Percentiles rank a stretch among this genome's conserved stretches.
Evolutionary conservation across 2,113 vertebrate species (phyloP).

Genomic region (Corapipo altera): DNA sequence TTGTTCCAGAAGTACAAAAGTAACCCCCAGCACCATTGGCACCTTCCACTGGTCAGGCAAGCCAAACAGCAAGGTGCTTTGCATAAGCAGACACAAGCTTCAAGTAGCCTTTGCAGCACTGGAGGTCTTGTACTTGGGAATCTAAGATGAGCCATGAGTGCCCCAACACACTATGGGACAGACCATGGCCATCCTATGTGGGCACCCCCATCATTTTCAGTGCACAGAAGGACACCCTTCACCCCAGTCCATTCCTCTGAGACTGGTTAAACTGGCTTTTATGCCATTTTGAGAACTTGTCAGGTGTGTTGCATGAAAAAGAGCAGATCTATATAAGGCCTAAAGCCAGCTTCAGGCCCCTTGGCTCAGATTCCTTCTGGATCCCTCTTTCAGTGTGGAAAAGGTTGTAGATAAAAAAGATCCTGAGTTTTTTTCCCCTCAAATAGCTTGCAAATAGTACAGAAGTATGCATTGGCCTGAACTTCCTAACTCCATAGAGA

Average conservation of each 20-base stretch:
- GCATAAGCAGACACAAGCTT: not conserved
- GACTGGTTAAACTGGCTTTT: not conserved
- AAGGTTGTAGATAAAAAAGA: not conserved
- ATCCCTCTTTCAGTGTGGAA: not conserved
- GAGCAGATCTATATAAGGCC: not conserved
- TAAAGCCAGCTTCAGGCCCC: not conserved
- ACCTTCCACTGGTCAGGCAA: not conserved
- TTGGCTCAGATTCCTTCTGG: not conserved
- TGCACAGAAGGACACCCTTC: not conserved
- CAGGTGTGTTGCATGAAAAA: not conserved
- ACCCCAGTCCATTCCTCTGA: not conserved
- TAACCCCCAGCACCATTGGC: not conserved
- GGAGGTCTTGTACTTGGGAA: not conserved
- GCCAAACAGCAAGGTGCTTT: not conserved
- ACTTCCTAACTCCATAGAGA: not conserved
- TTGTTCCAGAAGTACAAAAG: not conserved
- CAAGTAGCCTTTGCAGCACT: not conserved
- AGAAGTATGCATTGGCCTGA: not conserved
- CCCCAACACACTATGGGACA: not conserved
- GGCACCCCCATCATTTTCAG: not conserved
- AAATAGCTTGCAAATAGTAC: not conserved
- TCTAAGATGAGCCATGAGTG: not conserved
- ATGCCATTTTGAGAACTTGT: not conserved
- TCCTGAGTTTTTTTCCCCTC: not conserved
- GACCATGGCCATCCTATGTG: accelerated